Evolutionary conservation across 2,797 vertebrate species (phyloP).

Genomic region (Catamblyrhynchus diadema): DNA sequence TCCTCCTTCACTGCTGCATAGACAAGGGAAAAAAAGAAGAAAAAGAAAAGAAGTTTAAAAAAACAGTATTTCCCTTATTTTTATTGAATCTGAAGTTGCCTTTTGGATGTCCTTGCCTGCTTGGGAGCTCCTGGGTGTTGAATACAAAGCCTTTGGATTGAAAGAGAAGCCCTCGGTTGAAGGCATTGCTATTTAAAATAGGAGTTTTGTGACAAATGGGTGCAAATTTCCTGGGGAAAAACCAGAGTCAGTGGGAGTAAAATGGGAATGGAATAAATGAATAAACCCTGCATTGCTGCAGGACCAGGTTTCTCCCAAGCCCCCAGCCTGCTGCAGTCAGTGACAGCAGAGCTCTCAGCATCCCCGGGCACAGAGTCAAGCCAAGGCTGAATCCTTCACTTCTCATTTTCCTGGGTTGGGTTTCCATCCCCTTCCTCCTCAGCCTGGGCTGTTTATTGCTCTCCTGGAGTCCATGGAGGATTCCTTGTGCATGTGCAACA

Average conservation of each 20-base stretch:
- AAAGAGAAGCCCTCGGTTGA: not conserved
- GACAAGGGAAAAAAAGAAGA: not conserved
- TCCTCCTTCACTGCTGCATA: not conserved
- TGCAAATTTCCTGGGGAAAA: not conserved
- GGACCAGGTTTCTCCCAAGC: not conserved
- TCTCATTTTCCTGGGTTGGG: not conserved
- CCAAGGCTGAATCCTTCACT: not conserved
- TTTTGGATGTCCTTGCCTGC: not conserved
- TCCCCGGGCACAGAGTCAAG: not conserved
- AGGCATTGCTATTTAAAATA: not conserved
- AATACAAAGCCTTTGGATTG: not conserved
- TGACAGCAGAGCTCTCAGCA: not conserved
- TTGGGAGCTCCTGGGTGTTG: not conserved
- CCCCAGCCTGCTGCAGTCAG: not conserved
- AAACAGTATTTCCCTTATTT: not conserved
- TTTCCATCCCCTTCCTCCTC: not conserved
- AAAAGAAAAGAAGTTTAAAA: too few relatives aligned
- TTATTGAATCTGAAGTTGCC: not conserved
- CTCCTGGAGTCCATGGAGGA: not conserved
- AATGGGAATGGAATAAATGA: not conserved
- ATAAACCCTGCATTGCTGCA: not conserved
- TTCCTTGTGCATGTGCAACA: not conserved
- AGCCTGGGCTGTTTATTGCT: not conserved
- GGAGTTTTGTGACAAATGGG: not conserved
- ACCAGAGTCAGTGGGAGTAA: fast-evolving